Evolutionary conservation across 2,113 vertebrate genomes (phyloP), one percentile per base, ranked within the genome.

Genomic region (Circaetus gallicus): DNA sequence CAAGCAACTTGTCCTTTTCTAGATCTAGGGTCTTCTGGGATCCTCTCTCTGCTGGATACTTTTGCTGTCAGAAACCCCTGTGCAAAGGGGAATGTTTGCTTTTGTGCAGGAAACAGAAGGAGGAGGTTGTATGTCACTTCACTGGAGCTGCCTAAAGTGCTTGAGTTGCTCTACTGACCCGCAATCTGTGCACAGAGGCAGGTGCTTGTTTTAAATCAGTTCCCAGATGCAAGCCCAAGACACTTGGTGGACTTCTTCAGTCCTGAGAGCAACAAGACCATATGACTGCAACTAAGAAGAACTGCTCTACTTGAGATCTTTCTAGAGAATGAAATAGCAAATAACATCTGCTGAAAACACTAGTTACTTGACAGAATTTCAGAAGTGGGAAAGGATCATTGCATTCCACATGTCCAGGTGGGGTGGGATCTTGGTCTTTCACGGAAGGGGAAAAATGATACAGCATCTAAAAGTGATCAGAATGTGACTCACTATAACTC

Each of bases 81-180:
- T 43, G 47, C 62, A 50, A 76, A 63, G 14, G 13, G 29, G 12
- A 62, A 40, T 34, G 17, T 66, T 89, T 70, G 32, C 3, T 67
- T 92, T 87, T 25, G 11, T 61, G 73, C 0, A 0, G 34, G 36
- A 67, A 86, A 32, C 11, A 2, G 31, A 20, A 58, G 62, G 9
- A 91, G n/a, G 55, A 85, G 36, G 14, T 38, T 89, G 28, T 31
- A 25, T 63, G 59, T 62, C 45, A 58, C n/a, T 85, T 82, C 45
- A 47, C 1, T 52, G 53, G 61, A 71, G 47, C 42, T 71, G 66
- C 66, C 40, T 52, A 8, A 89, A 89, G 29, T 26, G 50, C 38
- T 66, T n/a, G 22, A 90, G 20, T 40, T 85, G 24, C 34, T 82
- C 52, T 78, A 31, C 40, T 81, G 71, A 85, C 58, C 73, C 70